Conservation (phyloP, 2,113 vertebrate genomes). For the Symphodus melops region DNA sequence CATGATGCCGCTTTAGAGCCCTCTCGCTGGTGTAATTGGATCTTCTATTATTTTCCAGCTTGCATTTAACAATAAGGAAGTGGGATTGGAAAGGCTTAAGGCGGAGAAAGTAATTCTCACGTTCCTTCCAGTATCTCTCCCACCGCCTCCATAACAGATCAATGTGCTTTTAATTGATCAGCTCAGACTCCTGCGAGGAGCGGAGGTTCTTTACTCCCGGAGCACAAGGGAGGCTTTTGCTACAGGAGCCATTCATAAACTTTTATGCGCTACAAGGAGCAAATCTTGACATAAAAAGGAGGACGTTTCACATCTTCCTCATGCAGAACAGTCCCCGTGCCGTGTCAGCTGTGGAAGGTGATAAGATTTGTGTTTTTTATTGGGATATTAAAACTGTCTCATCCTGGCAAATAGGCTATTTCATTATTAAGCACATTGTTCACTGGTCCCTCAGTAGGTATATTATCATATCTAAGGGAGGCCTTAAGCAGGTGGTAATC, state of each 20-base stretch:
- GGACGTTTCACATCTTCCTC: slow-evolving; percentile 11
- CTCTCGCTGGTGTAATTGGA: background rate
- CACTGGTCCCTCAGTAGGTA: slow-evolving; percentile 29
- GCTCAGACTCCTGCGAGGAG: slow-evolving; percentile 39
- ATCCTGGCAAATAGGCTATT: slow-evolving; percentile 44
- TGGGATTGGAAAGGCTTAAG: slow-evolving; percentile 3
- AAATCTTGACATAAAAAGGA: slow-evolving; percentile 11
- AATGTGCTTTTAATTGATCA: slow-evolving; percentile 76
- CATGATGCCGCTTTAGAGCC: background rate
- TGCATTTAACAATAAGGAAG: slow-evolving; percentile 34
- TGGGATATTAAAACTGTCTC: slow-evolving; percentile 44
- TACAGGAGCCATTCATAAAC: slow-evolving; percentile 30
- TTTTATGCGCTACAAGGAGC: slow-evolving; percentile 48
- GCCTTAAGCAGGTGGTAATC: slow-evolving; percentile 44
- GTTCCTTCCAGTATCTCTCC: slow-evolving; percentile 5
- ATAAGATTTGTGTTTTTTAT: slow-evolving; percentile 37
- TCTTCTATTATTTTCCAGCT: slow-evolving; percentile 14
- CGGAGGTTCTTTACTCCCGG: slow-evolving; percentile 7
- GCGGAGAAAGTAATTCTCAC: slow-evolving; percentile 33
- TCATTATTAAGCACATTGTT: slow-evolving; percentile 59
- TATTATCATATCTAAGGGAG: slow-evolving; percentile 47
- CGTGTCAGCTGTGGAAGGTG: slow-evolving; percentile 6
- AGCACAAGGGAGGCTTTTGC: background rate
- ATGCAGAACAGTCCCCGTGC: slow-evolving; percentile 6
- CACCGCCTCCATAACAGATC: slow-evolving; percentile 48